Evolutionary conservation across 2,113 vertebrate species (phyloP).

Genomic region (Cyanistes caeruleus): DNA sequence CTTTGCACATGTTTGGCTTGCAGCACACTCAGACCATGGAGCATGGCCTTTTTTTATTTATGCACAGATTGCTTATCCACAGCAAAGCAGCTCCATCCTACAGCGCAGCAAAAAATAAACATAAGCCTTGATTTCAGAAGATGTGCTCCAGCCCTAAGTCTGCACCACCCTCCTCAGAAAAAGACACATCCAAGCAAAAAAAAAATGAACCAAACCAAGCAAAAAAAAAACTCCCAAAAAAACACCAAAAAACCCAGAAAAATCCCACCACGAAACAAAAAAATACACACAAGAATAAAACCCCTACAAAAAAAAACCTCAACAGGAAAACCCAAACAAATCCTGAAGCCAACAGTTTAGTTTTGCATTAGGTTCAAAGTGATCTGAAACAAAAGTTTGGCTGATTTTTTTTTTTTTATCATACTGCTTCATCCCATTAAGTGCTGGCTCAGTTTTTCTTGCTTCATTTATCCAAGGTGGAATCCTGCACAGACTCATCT

Average conservation of each 20-base stretch:
- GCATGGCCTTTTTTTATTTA: not conserved
- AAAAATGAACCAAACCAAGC: fast-evolving
- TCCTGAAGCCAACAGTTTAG: not conserved
- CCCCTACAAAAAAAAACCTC: fast-evolving
- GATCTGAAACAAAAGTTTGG: not conserved
- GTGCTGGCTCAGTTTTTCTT: not conserved
- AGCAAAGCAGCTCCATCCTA: not conserved
- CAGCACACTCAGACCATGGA: not conserved
- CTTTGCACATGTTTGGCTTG: not conserved
- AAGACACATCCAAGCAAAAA: not conserved
- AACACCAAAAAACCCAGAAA: not conserved
- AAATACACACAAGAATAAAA: not conserved
- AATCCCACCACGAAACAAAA: not conserved
- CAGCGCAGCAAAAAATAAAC: not conserved
- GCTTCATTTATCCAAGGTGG: not conserved
- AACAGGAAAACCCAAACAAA: not conserved
- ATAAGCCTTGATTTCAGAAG: not conserved
- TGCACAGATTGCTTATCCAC: not conserved
- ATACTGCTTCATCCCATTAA: not conserved
- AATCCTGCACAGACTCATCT: not conserved
- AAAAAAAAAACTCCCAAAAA: not conserved
- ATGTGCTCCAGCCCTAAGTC: not conserved
- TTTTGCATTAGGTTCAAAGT: not conserved
- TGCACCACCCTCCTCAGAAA: not conserved
- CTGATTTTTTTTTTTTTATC: not conserved